A percentile compares a stretch with the other conserved stretches of the same genome.
Evolutionary conservation across 2,888 invertebrate genomes (phyloP).

Genomic region (Ceraclea dissimilis): DNA sequence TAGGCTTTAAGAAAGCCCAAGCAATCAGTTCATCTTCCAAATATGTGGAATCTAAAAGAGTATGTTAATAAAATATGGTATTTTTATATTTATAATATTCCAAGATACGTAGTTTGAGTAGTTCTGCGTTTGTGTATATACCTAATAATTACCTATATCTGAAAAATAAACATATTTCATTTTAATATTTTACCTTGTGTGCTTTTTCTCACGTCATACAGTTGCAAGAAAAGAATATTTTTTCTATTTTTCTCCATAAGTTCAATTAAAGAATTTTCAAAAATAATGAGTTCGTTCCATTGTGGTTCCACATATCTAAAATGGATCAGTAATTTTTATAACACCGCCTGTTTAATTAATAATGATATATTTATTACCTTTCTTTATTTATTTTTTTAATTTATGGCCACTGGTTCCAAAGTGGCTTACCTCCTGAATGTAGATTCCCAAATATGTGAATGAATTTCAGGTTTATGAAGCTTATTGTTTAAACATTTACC

Average conservation of each 20-base stretch:
- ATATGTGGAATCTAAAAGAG: not conserved
- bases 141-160: no score
- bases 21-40: constrained; percentile 10
- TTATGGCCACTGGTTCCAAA: no score
- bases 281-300: constrained; percentile 24
- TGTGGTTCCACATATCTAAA: constrained; percentile 20
- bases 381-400: no score
- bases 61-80: no score
- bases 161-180: not conserved
- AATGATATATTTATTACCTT: no score
- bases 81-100: no score
- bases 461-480: not conserved
- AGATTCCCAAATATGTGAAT: not conserved
- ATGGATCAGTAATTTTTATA: no score
- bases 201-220: not conserved
- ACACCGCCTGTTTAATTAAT: no score
- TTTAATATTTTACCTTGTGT: not conserved
- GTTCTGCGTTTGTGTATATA: no score
- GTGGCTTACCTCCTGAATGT: not conserved
- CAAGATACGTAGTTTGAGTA: no score
- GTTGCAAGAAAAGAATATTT: constrained; percentile 21
- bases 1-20: constrained; percentile 22
- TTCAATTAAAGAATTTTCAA: constrained; percentile 19
- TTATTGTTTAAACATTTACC: constrained; percentile 13
- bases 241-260: constrained; percentile 1